Conservation (phyloP, 2,888 invertebrate species). For the Labia minor region DNA sequence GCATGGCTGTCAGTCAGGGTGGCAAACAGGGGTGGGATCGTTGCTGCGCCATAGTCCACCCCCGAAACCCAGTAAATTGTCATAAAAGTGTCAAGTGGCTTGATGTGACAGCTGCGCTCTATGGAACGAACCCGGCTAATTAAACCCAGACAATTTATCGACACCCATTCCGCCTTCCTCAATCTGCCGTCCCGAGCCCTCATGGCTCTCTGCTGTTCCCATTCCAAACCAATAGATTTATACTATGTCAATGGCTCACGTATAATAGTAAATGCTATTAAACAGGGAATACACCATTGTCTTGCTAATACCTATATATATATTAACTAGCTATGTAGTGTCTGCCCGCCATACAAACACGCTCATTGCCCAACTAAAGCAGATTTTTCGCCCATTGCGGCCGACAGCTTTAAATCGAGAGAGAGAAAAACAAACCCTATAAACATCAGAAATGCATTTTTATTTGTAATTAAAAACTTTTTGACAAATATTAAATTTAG, state of each 20-base stretch:
- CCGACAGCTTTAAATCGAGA: too few species aligned
- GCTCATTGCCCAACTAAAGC: neutral
- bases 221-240: constrained; percentile 22
- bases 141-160: constrained; percentile 40
- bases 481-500: constrained; percentile 13
- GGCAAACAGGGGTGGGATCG: constrained; percentile 21
- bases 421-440: constrained; percentile 13
- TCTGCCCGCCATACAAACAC: neutral
- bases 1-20: constrained; percentile 61
- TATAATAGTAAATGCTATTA: constrained; percentile 8
- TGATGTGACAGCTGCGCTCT: constrained; percentile 50
- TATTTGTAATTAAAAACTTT: constrained; percentile 13
- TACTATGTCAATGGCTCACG: constrained; percentile 19
- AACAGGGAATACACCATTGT: constrained; percentile 3
- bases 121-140: constrained; percentile 32
- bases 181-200: neutral
- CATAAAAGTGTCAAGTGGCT: constrained; percentile 64
- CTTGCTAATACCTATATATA: constrained; percentile 3
- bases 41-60: neutral
- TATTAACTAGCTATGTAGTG: neutral
- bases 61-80: constrained; percentile 42
- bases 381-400: too few species aligned
- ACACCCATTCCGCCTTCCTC: constrained; percentile 25
- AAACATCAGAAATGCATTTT: constrained; percentile 13
- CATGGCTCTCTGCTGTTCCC: neutral